Conservation (phyloP, 1,140 invertebrate genomes). For the Neodiprion virginianus region DNA sequence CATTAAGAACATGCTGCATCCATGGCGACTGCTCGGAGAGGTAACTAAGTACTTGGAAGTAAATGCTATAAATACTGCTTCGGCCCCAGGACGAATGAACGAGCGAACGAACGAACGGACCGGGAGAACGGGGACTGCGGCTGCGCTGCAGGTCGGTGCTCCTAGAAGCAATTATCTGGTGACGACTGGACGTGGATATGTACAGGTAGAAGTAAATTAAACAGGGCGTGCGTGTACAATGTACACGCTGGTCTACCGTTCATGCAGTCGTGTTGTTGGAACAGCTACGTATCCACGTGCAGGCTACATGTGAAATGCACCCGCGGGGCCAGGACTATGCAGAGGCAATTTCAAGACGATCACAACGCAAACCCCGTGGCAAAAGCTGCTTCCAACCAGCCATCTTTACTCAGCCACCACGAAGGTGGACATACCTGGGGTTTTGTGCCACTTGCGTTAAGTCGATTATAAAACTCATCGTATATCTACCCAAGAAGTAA, state of each 20-base stretch:
- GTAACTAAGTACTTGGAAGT: constrained; percentile 7
- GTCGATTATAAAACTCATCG: too few relatives aligned
- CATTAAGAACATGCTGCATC: neutral
- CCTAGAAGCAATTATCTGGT: constrained; percentile 7
- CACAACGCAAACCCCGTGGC: neutral
- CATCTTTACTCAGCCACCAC: too few relatives aligned
- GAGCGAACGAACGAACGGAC: neutral
- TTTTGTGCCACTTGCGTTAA: too few relatives aligned
- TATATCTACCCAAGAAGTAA: too few relatives aligned
- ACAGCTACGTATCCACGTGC: neutral
- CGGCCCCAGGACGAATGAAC: constrained; percentile 6
- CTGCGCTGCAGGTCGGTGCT: constrained; percentile 1
- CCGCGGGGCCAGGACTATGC: neutral
- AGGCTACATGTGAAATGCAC: neutral
- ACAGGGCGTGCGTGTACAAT: constrained; percentile 4
- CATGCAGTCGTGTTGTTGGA: neutral
- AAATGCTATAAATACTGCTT: constrained; percentile 7
- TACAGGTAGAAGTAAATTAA: constrained; percentile 1
- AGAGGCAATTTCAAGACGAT: constrained; percentile 5
- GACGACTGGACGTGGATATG: constrained; percentile 3
- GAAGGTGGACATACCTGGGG: too few relatives aligned
- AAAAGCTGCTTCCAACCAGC: too few relatives aligned
- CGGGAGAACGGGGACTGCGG: neutral
- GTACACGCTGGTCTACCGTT: neutral
- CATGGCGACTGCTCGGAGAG: neutral